Evolutionary conservation across 2,797 vertebrate species (phyloP).

Genomic region (Ispidina lecontei): DNA sequence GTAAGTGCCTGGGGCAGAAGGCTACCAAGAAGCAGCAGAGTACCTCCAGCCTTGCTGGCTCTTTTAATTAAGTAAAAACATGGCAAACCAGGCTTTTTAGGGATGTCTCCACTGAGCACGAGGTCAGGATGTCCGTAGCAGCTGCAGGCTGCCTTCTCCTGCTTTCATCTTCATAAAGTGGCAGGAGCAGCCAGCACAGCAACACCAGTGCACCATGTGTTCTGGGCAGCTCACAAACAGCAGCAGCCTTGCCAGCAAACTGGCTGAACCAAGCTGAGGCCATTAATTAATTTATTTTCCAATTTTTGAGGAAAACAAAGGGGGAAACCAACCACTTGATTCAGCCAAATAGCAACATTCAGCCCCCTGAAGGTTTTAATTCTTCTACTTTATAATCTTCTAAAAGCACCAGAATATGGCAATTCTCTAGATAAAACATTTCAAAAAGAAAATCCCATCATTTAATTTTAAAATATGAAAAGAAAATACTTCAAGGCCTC

Average conservation of each 20-base stretch:
- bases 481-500: constrained; percentile 21
- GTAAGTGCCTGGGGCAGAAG: not conserved
- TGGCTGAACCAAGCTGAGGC: not conserved
- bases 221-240: not conserved
- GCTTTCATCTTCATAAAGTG: not conserved
- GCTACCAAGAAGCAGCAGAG: not conserved
- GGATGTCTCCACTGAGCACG: not conserved
- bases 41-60: not conserved
- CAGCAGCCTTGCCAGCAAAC: not conserved
- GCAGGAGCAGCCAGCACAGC: not conserved
- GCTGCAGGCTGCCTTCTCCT: not conserved
- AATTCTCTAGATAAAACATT: constrained; percentile 13
- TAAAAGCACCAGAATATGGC: not conserved
- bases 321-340: not conserved
- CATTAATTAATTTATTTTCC: not conserved
- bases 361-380: constrained; percentile 2
- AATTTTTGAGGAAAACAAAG: not conserved
- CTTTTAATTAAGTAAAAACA: not conserved
- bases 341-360: not conserved
- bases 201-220: not conserved
- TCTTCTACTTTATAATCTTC: not conserved
- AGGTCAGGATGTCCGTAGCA: not conserved
- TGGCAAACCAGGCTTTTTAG: not conserved
- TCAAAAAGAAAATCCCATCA: not conserved
- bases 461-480: constrained; percentile 22